phyloP scores from a whole-genome alignment of 2,888 invertebrate species.

The Drosophila nr. medialis region DNA sequence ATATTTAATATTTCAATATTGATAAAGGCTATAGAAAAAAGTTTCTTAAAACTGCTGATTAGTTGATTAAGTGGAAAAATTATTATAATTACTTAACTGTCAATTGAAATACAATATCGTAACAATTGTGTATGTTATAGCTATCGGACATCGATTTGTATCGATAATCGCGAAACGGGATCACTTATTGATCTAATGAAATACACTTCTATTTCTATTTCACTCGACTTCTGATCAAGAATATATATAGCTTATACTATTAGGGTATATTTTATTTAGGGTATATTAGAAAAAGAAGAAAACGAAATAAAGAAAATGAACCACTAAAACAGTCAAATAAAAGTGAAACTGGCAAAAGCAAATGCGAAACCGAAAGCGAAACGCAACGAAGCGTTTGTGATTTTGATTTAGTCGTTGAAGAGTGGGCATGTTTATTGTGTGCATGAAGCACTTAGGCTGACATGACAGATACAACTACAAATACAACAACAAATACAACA shows the following conservation, averaged over 20 bases:
- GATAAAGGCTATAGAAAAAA: not conserved
- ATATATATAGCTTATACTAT: not conserved
- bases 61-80: not conserved
- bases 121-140: not conserved
- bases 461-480: slow-evolving; percentile 39
- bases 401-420: slow-evolving; percentile 28
- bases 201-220: not conserved
- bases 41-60: not conserved
- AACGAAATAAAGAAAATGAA: not conserved
- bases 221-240: not conserved
- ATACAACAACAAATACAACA: slow-evolving; percentile 8
- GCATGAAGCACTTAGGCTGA: slow-evolving; percentile 52
- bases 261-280: slow-evolving; percentile 19
- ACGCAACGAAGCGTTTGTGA: slow-evolving; percentile 26
- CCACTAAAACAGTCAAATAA: slow-evolving; percentile 33
- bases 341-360: slow-evolving; percentile 18
- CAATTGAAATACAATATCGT: not conserved
- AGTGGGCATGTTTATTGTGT: slow-evolving; percentile 44
- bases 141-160: not conserved
- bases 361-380: slow-evolving; percentile 5
- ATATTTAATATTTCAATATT: too few relatives aligned
- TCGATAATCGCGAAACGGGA: not conserved
- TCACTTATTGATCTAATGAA: not conserved
- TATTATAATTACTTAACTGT: not conserved
- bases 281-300: slow-evolving; percentile 21